Conservation (phyloP, 2,797 vertebrate genomes). For the Nasua narica region DNA sequence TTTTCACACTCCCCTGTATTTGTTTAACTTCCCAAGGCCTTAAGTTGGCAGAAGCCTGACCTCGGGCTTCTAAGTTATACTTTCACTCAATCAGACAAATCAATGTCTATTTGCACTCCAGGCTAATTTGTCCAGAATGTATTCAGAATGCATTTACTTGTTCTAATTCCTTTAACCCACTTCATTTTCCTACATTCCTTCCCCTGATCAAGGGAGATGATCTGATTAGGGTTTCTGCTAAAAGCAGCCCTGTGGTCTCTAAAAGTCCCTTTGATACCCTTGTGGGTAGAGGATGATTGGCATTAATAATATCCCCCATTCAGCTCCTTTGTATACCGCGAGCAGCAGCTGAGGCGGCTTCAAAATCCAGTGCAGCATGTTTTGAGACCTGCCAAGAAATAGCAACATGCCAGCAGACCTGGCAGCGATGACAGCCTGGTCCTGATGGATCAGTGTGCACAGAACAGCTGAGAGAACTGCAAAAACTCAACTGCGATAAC, state of each 20-base stretch:
- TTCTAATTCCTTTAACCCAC: conserved; percentile 71
- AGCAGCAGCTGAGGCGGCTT: conserved; percentile 49
- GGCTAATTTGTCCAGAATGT: conserved; percentile 74
- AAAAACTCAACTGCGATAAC: conserved; percentile 75
- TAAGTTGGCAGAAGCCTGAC: conserved; percentile 39
- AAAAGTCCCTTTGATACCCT: conserved; percentile 59
- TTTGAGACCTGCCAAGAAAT: conserved; percentile 67
- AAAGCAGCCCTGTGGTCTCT: conserved; percentile 62
- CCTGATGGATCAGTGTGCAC: conserved; percentile 78
- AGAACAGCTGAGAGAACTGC: conserved; percentile 72
- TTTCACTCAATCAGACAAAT: conserved; percentile 67
- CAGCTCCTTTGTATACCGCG: conserved; percentile 4
- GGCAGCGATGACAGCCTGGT: conserved; percentile 63
- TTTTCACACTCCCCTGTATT: background rate
- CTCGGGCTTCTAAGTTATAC: conserved; percentile 47
- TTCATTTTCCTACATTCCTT: conserved; percentile 70
- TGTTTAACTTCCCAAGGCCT: conserved; percentile 38
- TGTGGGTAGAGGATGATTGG: conserved; percentile 67
- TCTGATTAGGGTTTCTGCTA: conserved; percentile 76
- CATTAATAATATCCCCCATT: conserved; percentile 69
- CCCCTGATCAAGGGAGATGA: conserved; percentile 68
- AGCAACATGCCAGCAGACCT: conserved; percentile 59
- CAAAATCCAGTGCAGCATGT: conserved; percentile 46
- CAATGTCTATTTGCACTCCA: conserved; percentile 72
- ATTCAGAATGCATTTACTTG: conserved; percentile 74